Percentiles rank a stretch among this genome's conserved stretches.
phyloP scores from a whole-genome alignment of 1,140 invertebrate genomes.

The Cotesia typhae region DNA sequence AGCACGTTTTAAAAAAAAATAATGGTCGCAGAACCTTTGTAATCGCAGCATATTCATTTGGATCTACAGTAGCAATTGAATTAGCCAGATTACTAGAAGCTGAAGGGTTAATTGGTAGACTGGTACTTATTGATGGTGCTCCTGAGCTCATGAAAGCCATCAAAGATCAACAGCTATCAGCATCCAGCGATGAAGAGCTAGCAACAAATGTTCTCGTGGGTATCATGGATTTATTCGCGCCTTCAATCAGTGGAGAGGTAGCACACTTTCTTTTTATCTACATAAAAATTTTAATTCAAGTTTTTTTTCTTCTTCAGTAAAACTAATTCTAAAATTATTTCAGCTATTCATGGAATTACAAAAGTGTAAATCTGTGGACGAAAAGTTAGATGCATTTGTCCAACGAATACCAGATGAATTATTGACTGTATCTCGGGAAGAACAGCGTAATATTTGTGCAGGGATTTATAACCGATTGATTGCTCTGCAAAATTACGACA shows the following conservation, averaged over 20 bases:
- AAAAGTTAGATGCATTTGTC: slow-evolving; percentile 55
- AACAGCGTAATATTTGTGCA: slow-evolving; percentile 60
- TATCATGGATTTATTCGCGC: slow-evolving; percentile 45
- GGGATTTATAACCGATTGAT: slow-evolving; percentile 69
- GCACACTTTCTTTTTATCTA: not conserved
- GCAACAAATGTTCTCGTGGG: slow-evolving; percentile 50
- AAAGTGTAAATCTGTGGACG: slow-evolving; percentile 54
- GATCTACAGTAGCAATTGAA: slow-evolving; percentile 60
- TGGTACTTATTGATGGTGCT: slow-evolving; percentile 62
- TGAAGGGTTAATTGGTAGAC: slow-evolving; percentile 49
- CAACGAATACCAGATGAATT: slow-evolving; percentile 35
- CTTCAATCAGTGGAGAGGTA: slow-evolving; percentile 46
- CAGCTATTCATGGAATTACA: slow-evolving; percentile 60
- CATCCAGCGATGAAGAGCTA: slow-evolving; percentile 42
- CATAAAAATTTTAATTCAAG: not conserved
- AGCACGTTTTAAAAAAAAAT: slow-evolving; percentile 52
- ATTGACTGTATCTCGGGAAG: slow-evolving; percentile 48
- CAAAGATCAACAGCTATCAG: slow-evolving; percentile 40
- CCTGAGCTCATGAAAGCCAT: slow-evolving; percentile 57
- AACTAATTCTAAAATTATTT: slow-evolving; percentile 34
- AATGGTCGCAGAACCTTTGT: slow-evolving; percentile 56
- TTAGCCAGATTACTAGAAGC: slow-evolving; percentile 56
- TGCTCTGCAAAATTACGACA: slow-evolving; percentile 66
- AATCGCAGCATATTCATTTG: slow-evolving; percentile 62
- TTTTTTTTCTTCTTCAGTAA: slow-evolving; percentile 8